Base-by-base conservation (phyloP, 2,888 invertebrate species). In the Dasysyrphus tricinctus region DNA sequence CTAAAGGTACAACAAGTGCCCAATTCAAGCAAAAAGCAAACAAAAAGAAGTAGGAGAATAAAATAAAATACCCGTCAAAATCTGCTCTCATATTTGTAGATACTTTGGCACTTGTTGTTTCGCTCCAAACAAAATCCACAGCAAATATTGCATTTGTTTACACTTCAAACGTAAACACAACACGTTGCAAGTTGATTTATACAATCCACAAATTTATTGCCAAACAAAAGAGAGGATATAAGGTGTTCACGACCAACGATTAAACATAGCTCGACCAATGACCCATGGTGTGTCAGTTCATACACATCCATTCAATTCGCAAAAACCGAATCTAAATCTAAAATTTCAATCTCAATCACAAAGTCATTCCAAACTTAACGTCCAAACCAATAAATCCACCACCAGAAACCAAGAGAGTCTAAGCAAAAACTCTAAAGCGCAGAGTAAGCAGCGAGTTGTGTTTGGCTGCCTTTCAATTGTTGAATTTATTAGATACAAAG, bases 111-210 rank as follows among this genome's bases (percentile, higher is more conserved):
- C 63, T 81, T 85, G 77, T 80, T 67, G 67, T 81, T 16, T 44
- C 56, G 6, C 7, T 49, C 67, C 9, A 24, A 57, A 73, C 80
- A 69, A 44, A 69, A 74, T 78, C 73, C 77, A 74, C 73, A 49
- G 47, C 5, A 70, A 44, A 16, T 24, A 24, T 24, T 16, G 54
- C 34, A 34, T 65, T 42, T 14, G 16, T 1, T n/a, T 12, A n/a
- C 8, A 32, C 67, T 42, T 81, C 77, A 63, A 85, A 85, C 81
- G 81, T 85, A 85, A 85, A 85, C 85, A 85, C 85, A 85, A 85
- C 85, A 81, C n/a, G 85, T 85, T 85, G 77, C 59, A 51, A 59
- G 59, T 59, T 14, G 19, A 59, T 37, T 32, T 19, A 73, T 57
- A 61, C 37, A 54, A 67, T 70, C 73, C 73, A 85, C 44, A 44